Evolutionary conservation across 1,140 invertebrate species (phyloP).

Genomic region (Heterodera carotae): DNA sequence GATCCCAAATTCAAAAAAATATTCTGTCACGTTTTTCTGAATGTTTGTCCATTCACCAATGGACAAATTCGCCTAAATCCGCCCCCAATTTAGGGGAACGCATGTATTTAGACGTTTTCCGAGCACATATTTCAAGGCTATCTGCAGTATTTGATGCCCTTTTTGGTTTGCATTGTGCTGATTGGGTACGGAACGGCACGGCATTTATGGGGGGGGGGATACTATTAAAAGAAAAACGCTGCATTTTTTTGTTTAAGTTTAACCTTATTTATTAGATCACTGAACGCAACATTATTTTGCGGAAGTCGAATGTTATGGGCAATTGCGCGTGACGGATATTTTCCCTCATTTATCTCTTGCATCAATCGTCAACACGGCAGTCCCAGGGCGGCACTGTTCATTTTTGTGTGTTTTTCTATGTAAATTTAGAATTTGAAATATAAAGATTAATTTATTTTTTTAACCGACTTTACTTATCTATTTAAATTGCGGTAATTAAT

Average conservation of each 20-base stretch:
- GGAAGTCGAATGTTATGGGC: constrained; percentile 53
- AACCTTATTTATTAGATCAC: constrained; percentile 32
- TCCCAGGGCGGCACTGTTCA: constrained; percentile 50
- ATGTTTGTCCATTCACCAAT: too few species aligned
- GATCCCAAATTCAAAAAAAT: too few species aligned
- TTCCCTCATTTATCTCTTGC: constrained; percentile 53
- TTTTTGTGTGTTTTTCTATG: constrained; percentile 18
- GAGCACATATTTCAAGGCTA: constrained; percentile 50
- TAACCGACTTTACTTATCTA: too few species aligned
- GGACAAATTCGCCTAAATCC: too few species aligned
- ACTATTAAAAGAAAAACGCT: too few species aligned
- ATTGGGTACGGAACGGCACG: constrained; percentile 53
- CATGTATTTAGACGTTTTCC: constrained; percentile 47
- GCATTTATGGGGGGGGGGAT: too few species aligned
- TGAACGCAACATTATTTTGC: constrained; percentile 60
- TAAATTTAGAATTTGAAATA: too few species aligned
- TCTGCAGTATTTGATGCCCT: constrained; percentile 53
- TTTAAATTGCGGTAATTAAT: neutral
- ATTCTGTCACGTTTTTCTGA: too few species aligned
- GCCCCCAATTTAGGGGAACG: neutral
- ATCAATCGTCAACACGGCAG: constrained; percentile 48
- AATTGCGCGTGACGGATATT: constrained; percentile 52
- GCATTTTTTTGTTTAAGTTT: neutral
- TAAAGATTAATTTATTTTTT: too few species aligned
- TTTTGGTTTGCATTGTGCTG: constrained; percentile 57